A percentile compares a stretch with the other conserved stretches of the same genome.
Conservation (phyloP, 2,888 invertebrate species). For the Ennomos quercinarius region DNA sequence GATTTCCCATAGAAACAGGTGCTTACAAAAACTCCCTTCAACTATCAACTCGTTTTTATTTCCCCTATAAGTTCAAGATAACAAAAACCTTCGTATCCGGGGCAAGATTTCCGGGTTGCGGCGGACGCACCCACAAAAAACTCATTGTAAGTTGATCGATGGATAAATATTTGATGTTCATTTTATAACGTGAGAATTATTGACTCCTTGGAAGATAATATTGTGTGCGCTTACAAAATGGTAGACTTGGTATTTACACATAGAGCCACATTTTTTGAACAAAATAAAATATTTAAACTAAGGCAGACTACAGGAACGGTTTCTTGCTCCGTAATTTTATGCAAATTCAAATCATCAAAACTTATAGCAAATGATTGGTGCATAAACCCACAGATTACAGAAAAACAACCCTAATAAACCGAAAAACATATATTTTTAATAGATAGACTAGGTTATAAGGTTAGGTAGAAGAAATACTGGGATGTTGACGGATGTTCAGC, state of each 20-base stretch:
- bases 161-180: constrained; percentile 65
- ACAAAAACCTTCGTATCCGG: constrained; percentile 68
- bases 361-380: too few relatives aligned
- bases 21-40: constrained; percentile 67
- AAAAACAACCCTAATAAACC: too few relatives aligned
- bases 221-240: not conserved
- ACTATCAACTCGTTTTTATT: constrained; percentile 76
- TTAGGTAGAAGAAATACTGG: too few relatives aligned
- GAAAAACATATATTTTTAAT: too few relatives aligned
- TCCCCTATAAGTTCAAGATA: constrained; percentile 44
- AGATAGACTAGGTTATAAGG: too few relatives aligned
- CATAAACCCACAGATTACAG: too few relatives aligned
- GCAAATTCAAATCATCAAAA: too few relatives aligned
- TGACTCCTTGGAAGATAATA: constrained; percentile 1
- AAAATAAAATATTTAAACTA: too few relatives aligned
- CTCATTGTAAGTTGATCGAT: constrained; percentile 64
- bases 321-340: too few relatives aligned
- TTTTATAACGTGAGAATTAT: constrained; percentile 54
- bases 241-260: not conserved
- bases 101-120: constrained; percentile 74
- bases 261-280: too few relatives aligned
- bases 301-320: too few relatives aligned
- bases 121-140: constrained; percentile 60
- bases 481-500: too few relatives aligned
- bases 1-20: constrained; percentile 77